Conservation (phyloP, 2,797 vertebrate genomes). For the Phaenicophaeus curvirostris region DNA sequence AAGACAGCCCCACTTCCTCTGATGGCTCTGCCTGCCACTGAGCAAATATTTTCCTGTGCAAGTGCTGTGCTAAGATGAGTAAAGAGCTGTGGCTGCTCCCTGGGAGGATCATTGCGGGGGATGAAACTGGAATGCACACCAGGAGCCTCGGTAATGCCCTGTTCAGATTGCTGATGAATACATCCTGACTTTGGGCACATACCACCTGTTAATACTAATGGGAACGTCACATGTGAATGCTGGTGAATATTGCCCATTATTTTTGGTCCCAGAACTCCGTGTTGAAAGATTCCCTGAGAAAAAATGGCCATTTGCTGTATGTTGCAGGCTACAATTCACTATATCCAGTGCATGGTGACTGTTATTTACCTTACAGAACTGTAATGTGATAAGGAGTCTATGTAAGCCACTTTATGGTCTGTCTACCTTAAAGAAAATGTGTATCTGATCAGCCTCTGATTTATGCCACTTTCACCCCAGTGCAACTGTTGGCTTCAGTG, state of each 20-base stretch:
- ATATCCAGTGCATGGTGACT: conserved; percentile 41
- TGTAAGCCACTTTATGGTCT: conserved; percentile 64
- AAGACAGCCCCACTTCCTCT: not conserved
- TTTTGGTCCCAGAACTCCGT: conserved; percentile 62
- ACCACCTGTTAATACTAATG: conserved; percentile 66
- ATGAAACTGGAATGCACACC: not conserved
- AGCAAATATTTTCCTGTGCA: not conserved
- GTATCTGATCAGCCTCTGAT: conserved; percentile 61
- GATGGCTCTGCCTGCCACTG: not conserved
- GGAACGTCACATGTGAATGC: conserved; percentile 65
- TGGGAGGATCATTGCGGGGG: not conserved
- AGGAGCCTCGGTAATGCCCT: conserved; percentile 34
- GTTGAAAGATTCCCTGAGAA: conserved; percentile 56
- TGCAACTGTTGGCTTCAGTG: conserved; percentile 15
- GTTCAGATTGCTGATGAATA: conserved; percentile 55
- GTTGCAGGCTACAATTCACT: conserved; percentile 58
- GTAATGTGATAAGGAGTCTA: conserved; percentile 63
- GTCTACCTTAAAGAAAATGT: conserved; percentile 66
- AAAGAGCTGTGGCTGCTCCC: not conserved
- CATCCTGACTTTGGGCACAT: conserved; percentile 51
- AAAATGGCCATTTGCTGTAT: conserved; percentile 62
- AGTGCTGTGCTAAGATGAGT: not conserved
- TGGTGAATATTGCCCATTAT: conserved; percentile 69
- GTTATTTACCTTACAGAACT: conserved; percentile 65
- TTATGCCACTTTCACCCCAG: conserved; percentile 49